These are phyloP conservation scores for Ictidomys tridecemlineatus DNA, from an alignment of 2,113 vertebrate species.

Conservation along the genomic window DNA sequence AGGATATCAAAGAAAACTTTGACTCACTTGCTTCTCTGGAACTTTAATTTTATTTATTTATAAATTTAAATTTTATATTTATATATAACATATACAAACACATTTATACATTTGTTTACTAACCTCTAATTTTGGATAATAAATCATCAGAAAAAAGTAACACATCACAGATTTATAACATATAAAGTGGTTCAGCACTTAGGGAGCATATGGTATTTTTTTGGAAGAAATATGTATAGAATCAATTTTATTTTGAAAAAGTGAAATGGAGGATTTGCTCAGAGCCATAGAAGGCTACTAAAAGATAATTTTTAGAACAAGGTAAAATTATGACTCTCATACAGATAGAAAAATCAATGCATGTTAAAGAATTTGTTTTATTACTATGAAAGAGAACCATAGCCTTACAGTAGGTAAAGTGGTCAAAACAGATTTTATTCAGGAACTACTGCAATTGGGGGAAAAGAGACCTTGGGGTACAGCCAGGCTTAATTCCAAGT, in stretches of 20 bases:
- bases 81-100: background rate
- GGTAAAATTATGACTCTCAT: slow-evolving; percentile 47
- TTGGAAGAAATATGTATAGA: slow-evolving; percentile 20
- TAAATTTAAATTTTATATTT: background rate
- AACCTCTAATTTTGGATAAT: slow-evolving; percentile 10
- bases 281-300: slow-evolving; percentile 12
- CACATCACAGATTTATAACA: slow-evolving; percentile 27
- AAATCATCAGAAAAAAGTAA: slow-evolving; percentile 47
- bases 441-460: slow-evolving; percentile 24
- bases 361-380: slow-evolving; percentile 47
- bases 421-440: slow-evolving; percentile 26
- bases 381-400: slow-evolving; percentile 35
- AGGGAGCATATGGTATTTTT: slow-evolving; percentile 31
- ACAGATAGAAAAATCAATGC: slow-evolving; percentile 40
- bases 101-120: background rate
- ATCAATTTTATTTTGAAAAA: slow-evolving; percentile 53
- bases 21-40: background rate
- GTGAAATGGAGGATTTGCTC: slow-evolving; percentile 38
- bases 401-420: background rate
- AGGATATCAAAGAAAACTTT: slow-evolving; percentile 23
- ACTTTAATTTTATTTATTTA: background rate
- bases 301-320: slow-evolving; percentile 36
- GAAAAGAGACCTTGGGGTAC: slow-evolving; percentile 20
- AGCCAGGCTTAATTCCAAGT: slow-evolving; percentile 16
- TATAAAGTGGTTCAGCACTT: background rate